These are phyloP conservation scores for Deilephila porcellus DNA, from an alignment of 2,888 invertebrate species.

Conservation along the genomic window DNA sequence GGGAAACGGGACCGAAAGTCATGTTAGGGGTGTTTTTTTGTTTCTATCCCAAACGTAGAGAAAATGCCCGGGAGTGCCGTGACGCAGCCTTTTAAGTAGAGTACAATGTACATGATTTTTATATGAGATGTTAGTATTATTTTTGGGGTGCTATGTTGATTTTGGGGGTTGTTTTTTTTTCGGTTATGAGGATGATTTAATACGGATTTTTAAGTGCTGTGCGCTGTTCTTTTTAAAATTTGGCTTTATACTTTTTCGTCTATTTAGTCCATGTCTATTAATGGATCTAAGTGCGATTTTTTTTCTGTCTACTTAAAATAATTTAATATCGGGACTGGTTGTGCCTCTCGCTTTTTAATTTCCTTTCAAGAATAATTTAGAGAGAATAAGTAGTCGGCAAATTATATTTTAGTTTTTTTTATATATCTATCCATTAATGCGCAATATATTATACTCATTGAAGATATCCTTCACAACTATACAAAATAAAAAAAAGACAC, in stretches of 20 bases:
- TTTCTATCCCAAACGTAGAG: constrained; percentile 30
- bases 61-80: constrained; percentile 27
- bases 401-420: too few species aligned
- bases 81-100: constrained; percentile 27
- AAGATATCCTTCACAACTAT: neutral
- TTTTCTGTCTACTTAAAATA: too few species aligned
- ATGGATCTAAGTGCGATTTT: too few species aligned
- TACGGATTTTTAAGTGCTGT: neutral
- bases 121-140: neutral
- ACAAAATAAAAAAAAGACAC: neutral
- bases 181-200: neutral
- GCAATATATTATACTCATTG: too few species aligned
- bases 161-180: neutral
- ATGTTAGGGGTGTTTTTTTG: constrained; percentile 34
- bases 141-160: neutral
- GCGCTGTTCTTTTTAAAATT: neutral
- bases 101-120: constrained; percentile 24
- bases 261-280: too few species aligned
- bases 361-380: too few species aligned
- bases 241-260: too few species aligned
- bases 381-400: too few species aligned
- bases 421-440: too few species aligned
- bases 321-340: too few species aligned
- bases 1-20: constrained; percentile 37
- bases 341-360: too few species aligned